These are phyloP conservation scores for Prionailurus viverrinus DNA, from an alignment of 2,113 vertebrate species.

Conservation along the genomic window DNA sequence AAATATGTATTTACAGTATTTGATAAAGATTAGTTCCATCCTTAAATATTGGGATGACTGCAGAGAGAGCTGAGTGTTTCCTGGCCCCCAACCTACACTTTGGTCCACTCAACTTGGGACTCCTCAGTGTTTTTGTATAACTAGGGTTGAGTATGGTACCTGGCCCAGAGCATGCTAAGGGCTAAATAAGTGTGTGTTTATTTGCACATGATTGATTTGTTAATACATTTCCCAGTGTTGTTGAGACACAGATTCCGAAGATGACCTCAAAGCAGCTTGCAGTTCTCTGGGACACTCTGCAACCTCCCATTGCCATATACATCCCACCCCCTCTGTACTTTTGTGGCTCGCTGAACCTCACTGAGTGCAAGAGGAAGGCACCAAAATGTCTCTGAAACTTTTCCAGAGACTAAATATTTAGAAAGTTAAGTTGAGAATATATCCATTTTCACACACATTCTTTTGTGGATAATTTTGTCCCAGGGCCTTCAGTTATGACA, in stretches of 20 bases:
- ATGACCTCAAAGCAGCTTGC: background rate
- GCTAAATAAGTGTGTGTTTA: background rate
- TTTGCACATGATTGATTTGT: background rate
- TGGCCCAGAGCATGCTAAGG: background rate
- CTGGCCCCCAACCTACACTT: background rate
- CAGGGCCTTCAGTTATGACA: background rate
- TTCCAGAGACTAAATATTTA: constrained; percentile 21
- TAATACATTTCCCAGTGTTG: background rate
- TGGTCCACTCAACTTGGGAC: background rate
- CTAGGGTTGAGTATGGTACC: background rate
- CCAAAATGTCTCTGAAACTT: background rate
- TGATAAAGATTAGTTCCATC: background rate
- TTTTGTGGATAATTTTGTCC: constrained; percentile 37
- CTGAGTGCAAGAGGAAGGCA: background rate
- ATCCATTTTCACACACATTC: background rate
- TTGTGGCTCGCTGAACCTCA: background rate
- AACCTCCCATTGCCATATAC: background rate
- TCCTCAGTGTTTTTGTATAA: background rate
- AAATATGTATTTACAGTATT: background rate
- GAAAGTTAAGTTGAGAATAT: background rate
- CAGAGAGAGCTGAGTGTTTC: background rate
- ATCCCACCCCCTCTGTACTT: background rate
- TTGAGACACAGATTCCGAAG: background rate
- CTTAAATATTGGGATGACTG: constrained; percentile 9
- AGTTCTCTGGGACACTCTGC: background rate